Percentiles rank a stretch among this genome's conserved stretches.
Evolutionary conservation across 2,797 vertebrate genomes (phyloP).

Genomic region (Serranus cabrilla): DNA sequence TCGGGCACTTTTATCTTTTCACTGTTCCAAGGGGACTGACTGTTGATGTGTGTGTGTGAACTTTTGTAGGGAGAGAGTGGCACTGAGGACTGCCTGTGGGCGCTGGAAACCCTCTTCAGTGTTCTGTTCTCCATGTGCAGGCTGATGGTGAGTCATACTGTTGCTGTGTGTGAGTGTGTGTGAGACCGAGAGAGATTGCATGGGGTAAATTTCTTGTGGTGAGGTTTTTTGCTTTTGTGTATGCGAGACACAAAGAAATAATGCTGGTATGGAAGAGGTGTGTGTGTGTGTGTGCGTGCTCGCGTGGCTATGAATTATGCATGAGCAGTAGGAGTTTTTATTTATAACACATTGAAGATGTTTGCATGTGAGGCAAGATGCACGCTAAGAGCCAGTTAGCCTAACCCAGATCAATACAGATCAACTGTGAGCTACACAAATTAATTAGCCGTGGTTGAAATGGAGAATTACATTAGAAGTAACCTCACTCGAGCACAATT

Average conservation of each 20-base stretch:
- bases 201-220: conserved; percentile 43
- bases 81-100: conserved; percentile 92
- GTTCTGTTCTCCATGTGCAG: conserved; percentile 97
- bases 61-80: conserved; percentile 93
- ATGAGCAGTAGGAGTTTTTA: conserved; percentile 76
- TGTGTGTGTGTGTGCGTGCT: conserved; percentile 29
- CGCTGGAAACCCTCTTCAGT: conserved; percentile 96
- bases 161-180: conserved; percentile 39
- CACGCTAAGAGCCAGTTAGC: conserved; percentile 60
- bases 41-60: conserved; percentile 58
- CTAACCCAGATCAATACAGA: conserved; percentile 66
- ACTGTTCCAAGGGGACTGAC: conserved; percentile 39
- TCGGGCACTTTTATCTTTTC: conserved; percentile 41
- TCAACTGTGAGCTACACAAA: conserved; percentile 60
- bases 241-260: conserved; percentile 51
- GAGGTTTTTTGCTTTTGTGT: conserved; percentile 53
- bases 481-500: conserved; percentile 40
- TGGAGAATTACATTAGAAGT: conserved; percentile 44
- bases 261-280: conserved; percentile 36
- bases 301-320: conserved; percentile 65
- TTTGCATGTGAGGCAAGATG: conserved; percentile 64
- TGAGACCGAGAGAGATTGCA: conserved; percentile 40
- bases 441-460: conserved; percentile 63
- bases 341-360: conserved; percentile 73
- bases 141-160: conserved; percentile 93